Percentiles rank a stretch among this genome's conserved stretches.
These are phyloP conservation scores for Nothobranchius kuhntae DNA, from an alignment of 2,113 vertebrate genomes.

Conservation along the genomic window DNA sequence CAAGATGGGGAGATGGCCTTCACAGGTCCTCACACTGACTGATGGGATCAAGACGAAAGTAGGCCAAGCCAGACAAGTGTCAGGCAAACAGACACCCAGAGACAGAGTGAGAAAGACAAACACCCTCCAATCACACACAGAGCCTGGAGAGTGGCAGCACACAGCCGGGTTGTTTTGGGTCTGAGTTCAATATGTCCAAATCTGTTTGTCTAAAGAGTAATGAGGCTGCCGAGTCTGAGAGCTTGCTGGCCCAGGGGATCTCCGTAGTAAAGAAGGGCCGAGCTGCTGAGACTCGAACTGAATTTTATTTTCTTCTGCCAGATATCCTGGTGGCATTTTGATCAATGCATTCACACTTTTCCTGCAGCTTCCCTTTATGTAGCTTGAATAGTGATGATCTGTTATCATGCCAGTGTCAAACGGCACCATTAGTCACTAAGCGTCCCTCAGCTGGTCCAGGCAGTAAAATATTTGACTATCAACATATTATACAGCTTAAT, in stretches of 20 bases:
- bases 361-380: conserved; percentile 51
- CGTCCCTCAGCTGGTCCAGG: conserved; percentile 41
- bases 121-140: conserved; percentile 58
- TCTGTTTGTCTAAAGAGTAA: conserved; percentile 72
- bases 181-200: conserved; percentile 68
- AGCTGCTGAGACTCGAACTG: conserved; percentile 46
- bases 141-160: conserved; percentile 31
- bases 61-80: conserved; percentile 74
- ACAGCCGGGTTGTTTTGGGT: conserved; percentile 59
- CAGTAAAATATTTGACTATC: conserved; percentile 56
- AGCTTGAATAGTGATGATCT: conserved; percentile 69
- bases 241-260: conserved; percentile 47
- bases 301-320: conserved; percentile 53
- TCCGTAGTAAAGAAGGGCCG: conserved; percentile 34
- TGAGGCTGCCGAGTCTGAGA: conserved; percentile 47
- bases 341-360: conserved; percentile 63
- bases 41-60: conserved; percentile 75
- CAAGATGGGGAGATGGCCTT: conserved; percentile 68
- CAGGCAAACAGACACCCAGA: conserved; percentile 62
- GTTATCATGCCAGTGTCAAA: conserved; percentile 61
- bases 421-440: conserved; percentile 53
- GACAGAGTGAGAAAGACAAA: conserved; percentile 59
- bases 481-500: conserved; percentile 47
- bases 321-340: conserved; percentile 65
- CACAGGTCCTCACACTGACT: conserved; percentile 70